Conservation (phyloP, 1,140 invertebrate species). For the Portunus trituberculatus region DNA sequence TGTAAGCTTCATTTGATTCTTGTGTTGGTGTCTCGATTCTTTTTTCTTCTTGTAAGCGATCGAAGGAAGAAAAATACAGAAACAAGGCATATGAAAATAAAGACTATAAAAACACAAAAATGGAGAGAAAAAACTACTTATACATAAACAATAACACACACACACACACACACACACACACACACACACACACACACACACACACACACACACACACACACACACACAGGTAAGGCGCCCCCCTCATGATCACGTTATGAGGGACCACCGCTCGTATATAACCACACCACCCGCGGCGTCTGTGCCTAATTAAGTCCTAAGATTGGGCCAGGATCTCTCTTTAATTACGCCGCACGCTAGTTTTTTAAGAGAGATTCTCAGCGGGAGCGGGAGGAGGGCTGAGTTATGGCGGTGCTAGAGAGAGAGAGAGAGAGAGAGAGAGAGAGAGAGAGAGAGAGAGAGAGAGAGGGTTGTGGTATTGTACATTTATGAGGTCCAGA, state of each 20-base stretch:
- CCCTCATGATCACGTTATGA: slow-evolving; percentile 61
- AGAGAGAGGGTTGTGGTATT: not conserved
- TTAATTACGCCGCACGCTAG: slow-evolving; percentile 62
- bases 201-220: not conserved
- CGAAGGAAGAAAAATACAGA: too few relatives aligned
- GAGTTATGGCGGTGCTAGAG: slow-evolving; percentile 56
- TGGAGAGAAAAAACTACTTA: too few relatives aligned
- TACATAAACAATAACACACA: too few relatives aligned
- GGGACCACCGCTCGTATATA: slow-evolving; percentile 64
- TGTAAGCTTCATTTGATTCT: too few relatives aligned
- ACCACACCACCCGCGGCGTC: slow-evolving; percentile 54
- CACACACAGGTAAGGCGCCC: not conserved
- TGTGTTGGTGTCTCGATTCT: too few relatives aligned
- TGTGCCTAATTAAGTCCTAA: slow-evolving; percentile 71
- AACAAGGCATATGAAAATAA: too few relatives aligned
- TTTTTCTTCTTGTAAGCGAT: too few relatives aligned
- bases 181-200: too few relatives aligned
- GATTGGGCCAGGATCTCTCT: slow-evolving; percentile 70
- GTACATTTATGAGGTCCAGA: too few relatives aligned
- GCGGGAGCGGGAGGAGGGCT: slow-evolving; percentile 49
- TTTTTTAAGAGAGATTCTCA: slow-evolving; percentile 68
- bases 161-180: too few relatives aligned
- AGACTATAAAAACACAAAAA: too few relatives aligned
- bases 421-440: not conserved
- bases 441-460: not conserved